Evolutionary conservation across 2,888 invertebrate genomes (phyloP).

Genomic region (Chaetoderma sp.): DNA sequence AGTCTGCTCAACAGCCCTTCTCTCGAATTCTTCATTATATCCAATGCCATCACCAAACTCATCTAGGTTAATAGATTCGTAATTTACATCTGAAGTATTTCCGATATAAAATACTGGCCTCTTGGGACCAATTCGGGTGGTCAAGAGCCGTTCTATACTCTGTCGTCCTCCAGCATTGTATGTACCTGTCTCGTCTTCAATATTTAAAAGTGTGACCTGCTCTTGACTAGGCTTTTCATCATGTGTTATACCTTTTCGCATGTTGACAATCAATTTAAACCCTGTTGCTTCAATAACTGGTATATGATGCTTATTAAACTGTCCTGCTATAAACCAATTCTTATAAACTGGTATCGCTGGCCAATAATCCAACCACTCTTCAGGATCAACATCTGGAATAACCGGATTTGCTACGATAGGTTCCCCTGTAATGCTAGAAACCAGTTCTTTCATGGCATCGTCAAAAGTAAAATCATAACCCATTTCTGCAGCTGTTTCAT

Average conservation of each 20-base stretch:
- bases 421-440: constrained; percentile 52
- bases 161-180: constrained; percentile 50
- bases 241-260: constrained; percentile 43
- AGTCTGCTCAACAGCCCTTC: constrained; percentile 39
- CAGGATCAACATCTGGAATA: constrained; percentile 42
- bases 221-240: constrained; percentile 51
- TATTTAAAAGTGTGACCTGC: constrained; percentile 52
- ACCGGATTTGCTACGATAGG: constrained; percentile 42
- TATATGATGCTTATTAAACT: constrained; percentile 50
- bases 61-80: constrained; percentile 46
- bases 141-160: constrained; percentile 36
- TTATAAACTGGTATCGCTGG: constrained; percentile 52
- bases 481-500: constrained; percentile 48
- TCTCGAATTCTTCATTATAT: constrained; percentile 51
- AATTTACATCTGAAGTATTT: constrained; percentile 44
- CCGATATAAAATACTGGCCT: constrained; percentile 45
- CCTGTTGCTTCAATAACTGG: constrained; percentile 43
- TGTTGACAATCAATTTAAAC: constrained; percentile 51
- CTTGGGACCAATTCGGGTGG: constrained; percentile 40
- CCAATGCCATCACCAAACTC: constrained; percentile 63
- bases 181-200: constrained; percentile 47
- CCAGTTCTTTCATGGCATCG: constrained; percentile 41
- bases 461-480: constrained; percentile 51
- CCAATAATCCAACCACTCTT: constrained; percentile 57
- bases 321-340: constrained; percentile 58